These are phyloP conservation scores for Drosophila albomicans DNA, from an alignment of 1,140 invertebrate species.

Conservation along the genomic window DNA sequence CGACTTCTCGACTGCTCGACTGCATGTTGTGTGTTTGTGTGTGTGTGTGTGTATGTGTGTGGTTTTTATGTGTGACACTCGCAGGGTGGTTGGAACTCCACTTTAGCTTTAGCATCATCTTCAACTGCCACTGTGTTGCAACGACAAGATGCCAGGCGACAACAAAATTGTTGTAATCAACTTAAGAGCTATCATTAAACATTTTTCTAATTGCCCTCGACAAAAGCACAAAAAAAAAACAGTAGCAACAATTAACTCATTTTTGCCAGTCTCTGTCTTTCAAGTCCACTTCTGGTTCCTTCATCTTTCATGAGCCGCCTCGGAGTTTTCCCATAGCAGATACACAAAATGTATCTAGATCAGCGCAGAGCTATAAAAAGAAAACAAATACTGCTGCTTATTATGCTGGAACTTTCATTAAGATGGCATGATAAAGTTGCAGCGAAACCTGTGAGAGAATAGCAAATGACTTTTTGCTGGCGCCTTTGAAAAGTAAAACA, in stretches of 20 bases:
- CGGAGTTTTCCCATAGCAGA: neutral
- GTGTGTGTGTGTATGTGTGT: too few relatives aligned
- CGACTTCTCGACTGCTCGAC: neutral
- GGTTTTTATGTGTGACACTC: constrained; percentile 49
- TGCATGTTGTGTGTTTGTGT: neutral
- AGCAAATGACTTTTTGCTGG: too few relatives aligned
- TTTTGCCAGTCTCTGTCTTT: constrained; percentile 4
- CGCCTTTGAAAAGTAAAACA: too few relatives aligned
- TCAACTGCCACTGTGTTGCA: constrained; percentile 1
- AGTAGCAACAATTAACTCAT: constrained; percentile 37
- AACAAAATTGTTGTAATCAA: constrained; percentile 46
- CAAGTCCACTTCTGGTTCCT: constrained; percentile 1
- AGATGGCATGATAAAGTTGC: neutral
- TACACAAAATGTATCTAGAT: neutral
- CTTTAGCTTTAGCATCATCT: constrained; percentile 1
- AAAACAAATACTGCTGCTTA: neutral
- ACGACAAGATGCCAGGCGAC: neutral
- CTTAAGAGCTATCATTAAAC: constrained; percentile 41
- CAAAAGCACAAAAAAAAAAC: neutral
- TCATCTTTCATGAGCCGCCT: neutral
- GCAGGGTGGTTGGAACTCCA: constrained; percentile 33
- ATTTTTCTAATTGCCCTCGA: constrained; percentile 35
- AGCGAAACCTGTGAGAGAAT: too few relatives aligned
- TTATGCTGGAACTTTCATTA: neutral
- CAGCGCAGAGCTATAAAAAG: neutral